Conservation (phyloP, 2,888 invertebrate species). For the Subacronicta megacephala region DNA sequence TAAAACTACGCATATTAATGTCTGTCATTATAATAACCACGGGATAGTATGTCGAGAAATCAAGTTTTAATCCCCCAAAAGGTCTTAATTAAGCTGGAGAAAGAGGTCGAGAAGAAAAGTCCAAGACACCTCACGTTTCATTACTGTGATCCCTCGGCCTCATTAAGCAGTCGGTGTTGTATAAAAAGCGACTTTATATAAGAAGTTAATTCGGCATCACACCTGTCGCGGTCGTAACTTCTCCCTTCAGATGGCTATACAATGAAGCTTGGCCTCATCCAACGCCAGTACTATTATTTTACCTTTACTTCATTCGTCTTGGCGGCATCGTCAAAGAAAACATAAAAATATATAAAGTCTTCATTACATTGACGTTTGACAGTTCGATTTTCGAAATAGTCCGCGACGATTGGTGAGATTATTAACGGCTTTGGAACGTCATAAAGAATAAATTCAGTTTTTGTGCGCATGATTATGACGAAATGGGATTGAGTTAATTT, state of each 20-base stretch:
- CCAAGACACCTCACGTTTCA: conserved; percentile 77
- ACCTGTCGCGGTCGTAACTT: conserved; percentile 88
- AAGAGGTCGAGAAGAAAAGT: conserved; percentile 76
- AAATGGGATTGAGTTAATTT: conserved; percentile 59
- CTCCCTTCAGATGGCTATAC: conserved; percentile 82
- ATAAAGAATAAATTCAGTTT: conserved; percentile 64
- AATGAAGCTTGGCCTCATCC: conserved; percentile 81
- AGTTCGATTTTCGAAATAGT: conserved; percentile 81
- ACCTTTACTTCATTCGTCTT: conserved; percentile 74
- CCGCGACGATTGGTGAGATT: conserved; percentile 69
- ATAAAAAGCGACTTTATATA: conserved; percentile 87
- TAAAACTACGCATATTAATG: conserved; percentile 61
- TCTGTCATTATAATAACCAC: conserved; percentile 57
- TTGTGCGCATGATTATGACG: conserved; percentile 59
- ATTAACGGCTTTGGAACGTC: conserved; percentile 64
- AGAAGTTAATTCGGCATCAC: conserved; percentile 88
- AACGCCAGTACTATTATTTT: conserved; percentile 78
- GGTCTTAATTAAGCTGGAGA: conserved; percentile 78
- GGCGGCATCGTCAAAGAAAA: conserved; percentile 84
- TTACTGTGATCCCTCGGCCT: conserved; percentile 81
- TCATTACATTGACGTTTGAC: conserved; percentile 83
- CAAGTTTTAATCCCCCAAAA: conserved; percentile 69
- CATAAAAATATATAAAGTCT: conserved; percentile 81
- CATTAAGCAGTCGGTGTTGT: conserved; percentile 84
- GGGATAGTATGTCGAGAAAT: conserved; percentile 62